phyloP scores from a whole-genome alignment of 2,888 invertebrate genomes.

The Epirrhoe tristata region DNA sequence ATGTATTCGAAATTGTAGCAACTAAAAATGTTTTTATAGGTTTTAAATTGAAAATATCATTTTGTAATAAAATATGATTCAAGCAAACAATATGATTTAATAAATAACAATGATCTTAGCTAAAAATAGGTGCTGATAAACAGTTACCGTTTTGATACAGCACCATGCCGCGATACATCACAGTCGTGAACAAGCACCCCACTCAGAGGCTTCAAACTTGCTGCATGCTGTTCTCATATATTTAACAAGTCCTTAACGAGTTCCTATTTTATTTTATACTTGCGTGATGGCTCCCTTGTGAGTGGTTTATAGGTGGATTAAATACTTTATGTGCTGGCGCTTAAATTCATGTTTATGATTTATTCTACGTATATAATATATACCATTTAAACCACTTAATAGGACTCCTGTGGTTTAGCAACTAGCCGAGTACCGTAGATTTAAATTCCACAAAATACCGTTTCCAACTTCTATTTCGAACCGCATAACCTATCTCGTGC shows the following conservation, averaged over 20 bases:
- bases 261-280: constrained; percentile 69
- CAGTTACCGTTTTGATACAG: no score
- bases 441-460: neutral
- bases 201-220: constrained; percentile 71
- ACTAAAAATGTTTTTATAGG: no score
- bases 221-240: constrained; percentile 58
- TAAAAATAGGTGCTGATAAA: no score
- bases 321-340: constrained; percentile 24
- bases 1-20: no score
- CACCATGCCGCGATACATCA: neutral
- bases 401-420: neutral
- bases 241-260: constrained; percentile 61
- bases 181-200: constrained; percentile 39
- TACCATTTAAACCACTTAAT: neutral
- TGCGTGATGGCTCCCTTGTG: constrained; percentile 64
- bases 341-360: constrained; percentile 19
- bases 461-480: constrained; percentile 25
- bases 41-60: no score
- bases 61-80: no score
- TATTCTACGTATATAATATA: neutral
- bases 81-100: no score
- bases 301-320: constrained; percentile 45
- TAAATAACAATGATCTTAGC: no score
- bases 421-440: neutral
- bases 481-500: constrained; percentile 31